These are phyloP conservation scores for Girardinichthys multiradiatus DNA, from an alignment of 2,113 vertebrate species.

Conservation along the genomic window DNA sequence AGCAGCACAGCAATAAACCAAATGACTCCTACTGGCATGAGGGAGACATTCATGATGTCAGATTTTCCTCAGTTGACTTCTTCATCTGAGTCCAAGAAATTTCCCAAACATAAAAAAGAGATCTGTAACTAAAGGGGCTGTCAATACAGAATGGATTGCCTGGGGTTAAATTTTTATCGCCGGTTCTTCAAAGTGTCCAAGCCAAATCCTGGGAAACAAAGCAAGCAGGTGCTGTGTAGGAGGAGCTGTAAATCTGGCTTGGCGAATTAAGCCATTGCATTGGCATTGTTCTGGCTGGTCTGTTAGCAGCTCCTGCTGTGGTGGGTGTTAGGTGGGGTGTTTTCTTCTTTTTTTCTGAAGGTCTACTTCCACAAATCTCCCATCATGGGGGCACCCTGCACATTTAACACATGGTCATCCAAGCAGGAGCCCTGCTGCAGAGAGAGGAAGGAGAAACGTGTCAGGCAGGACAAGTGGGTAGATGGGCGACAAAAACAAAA, in stretches of 20 bases:
- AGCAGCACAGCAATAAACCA: slow-evolving; percentile 27
- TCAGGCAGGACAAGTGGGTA: neutral
- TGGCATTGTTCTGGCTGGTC: slow-evolving; percentile 70
- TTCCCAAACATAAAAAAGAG: slow-evolving; percentile 56
- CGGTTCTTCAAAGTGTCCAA: slow-evolving; percentile 56
- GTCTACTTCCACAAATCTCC: slow-evolving; percentile 49
- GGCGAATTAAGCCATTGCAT: slow-evolving; percentile 71
- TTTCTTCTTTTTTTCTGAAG: neutral
- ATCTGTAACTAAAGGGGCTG: slow-evolving; percentile 17
- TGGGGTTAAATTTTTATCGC: slow-evolving; percentile 57
- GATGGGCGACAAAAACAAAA: neutral
- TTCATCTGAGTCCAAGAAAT: slow-evolving; percentile 55
- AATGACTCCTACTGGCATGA: neutral
- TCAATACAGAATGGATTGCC: slow-evolving; percentile 29
- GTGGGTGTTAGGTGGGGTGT: slow-evolving; percentile 34
- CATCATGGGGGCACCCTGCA: slow-evolving; percentile 32
- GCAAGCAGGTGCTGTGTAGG: slow-evolving; percentile 75
- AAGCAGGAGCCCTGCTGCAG: slow-evolving; percentile 23
- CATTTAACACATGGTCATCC: slow-evolving; percentile 50
- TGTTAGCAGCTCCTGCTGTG: slow-evolving; percentile 63
- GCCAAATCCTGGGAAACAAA: slow-evolving; percentile 72
- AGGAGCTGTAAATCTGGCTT: slow-evolving; percentile 74
- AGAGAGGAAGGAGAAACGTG: neutral
- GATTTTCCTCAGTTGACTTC: slow-evolving; percentile 56
- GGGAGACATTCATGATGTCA: slow-evolving; percentile 51